phyloP scores from a whole-genome alignment of 2,797 vertebrate genomes.

The Discoglossus pictus region DNA sequence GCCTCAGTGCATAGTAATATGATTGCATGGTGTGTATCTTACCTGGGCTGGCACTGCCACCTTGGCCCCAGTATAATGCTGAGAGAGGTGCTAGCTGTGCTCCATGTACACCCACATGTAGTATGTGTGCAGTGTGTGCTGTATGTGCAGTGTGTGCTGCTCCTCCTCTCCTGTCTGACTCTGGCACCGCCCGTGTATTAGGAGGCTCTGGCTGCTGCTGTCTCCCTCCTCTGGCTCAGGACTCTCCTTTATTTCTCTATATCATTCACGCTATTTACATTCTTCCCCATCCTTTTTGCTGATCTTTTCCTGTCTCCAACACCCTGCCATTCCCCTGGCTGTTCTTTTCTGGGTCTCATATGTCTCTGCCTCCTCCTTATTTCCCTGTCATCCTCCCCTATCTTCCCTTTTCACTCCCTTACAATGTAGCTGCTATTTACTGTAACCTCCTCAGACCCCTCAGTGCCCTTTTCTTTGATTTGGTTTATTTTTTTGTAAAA shows the following conservation, averaged over 20 bases:
- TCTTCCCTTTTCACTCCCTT: too few relatives aligned
- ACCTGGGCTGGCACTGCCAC: slow-evolving; percentile 38
- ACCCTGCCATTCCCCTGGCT: too few relatives aligned
- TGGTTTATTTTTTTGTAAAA: too few relatives aligned
- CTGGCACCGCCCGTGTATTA: slow-evolving; percentile 53
- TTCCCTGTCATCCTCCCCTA: too few relatives aligned
- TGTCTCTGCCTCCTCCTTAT: too few relatives aligned
- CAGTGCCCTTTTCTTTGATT: too few relatives aligned
- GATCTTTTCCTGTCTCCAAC: neutral
- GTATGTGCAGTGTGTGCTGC: slow-evolving; percentile 45
- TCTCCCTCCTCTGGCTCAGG: slow-evolving; percentile 40
- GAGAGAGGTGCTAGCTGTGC: slow-evolving; percentile 40
- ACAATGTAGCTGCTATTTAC: too few relatives aligned
- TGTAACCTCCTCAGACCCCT: too few relatives aligned
- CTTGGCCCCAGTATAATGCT: slow-evolving; percentile 50
- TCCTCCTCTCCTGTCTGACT: slow-evolving; percentile 30
- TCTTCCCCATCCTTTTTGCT: neutral
- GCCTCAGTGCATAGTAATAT: too few relatives aligned
- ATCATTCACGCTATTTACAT: too few relatives aligned
- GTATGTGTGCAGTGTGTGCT: neutral
- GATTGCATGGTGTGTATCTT: too few relatives aligned
- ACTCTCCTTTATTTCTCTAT: neutral
- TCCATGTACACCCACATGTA: slow-evolving; percentile 40
- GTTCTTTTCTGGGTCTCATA: too few relatives aligned
- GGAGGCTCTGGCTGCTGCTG: slow-evolving; percentile 16